Base-by-base conservation (phyloP, 2,888 invertebrate species). In the Blera fallax region DNA sequence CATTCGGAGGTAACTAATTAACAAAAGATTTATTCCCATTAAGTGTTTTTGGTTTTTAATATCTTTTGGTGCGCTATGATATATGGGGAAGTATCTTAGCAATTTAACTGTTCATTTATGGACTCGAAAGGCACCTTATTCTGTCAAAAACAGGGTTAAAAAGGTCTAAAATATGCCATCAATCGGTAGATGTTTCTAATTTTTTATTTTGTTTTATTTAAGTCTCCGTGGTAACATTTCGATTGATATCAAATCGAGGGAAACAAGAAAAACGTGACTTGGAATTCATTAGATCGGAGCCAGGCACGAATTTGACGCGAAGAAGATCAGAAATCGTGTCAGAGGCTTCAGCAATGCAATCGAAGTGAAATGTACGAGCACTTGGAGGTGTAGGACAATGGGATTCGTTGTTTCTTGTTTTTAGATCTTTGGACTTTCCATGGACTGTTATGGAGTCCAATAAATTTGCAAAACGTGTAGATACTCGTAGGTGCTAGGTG, bases 211-310 rank as follows among this genome's bases (percentile, higher is more conserved):
- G n/a, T n/a, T n/a, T n/a, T n/a, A n/a, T n/a, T n/a, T n/a, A n/a
- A 40, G 10, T 60, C 34, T 1, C 7, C 18, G 7, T 48, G 14
- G 32, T 45, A 70, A 70, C 16, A 62, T 16, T n/a, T 16, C 65
- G 40, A 60, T 65, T 64, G 48, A 58, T 58, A 58, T 77, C 60
- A 10, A 34, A 45, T 72, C 40, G 54, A 29, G 43, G 50, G 40
- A 52, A 72, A 58, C 58, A 32, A 65, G 65, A 50, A 72, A 78
- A 70, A 70, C 79, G 65, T 80, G 79, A 79, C 79, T 54, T 60
- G 52, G 60, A 62, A 62, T 54, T 10, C 62, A 45, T 54, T 56
- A 34, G 37, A 52, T 43, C 54, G 74, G 8, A 48, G 56, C 24
- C 40, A 54, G 18, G 37, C 48, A 77, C 77, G 67, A 40, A 60